Evolutionary conservation across 2,797 vertebrate species (phyloP).

Genomic region (Acrocephalus scirpaceus): DNA sequence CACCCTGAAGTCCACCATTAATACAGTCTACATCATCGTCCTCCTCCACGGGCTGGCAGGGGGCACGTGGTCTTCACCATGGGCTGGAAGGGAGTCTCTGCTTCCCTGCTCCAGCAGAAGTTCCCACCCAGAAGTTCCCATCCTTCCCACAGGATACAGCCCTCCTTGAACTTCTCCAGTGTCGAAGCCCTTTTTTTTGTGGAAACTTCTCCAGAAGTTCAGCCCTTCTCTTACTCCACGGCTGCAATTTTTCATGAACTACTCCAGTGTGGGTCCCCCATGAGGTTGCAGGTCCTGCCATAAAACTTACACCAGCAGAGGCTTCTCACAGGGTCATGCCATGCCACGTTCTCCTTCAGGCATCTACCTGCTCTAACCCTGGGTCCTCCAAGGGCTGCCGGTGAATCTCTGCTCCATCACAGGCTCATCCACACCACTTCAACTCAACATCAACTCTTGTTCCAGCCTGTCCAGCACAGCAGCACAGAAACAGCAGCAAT

Average conservation of each 20-base stretch:
- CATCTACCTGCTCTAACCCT: too few relatives aligned
- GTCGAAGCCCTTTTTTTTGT: too few relatives aligned
- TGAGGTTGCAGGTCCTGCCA: background rate
- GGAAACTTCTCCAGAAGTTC: too few relatives aligned
- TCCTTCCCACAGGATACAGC: background rate
- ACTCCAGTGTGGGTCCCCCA: background rate
- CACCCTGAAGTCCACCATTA: background rate
- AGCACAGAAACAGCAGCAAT: background rate
- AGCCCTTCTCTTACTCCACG: background rate
- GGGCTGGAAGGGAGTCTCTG: background rate
- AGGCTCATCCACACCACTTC: background rate
- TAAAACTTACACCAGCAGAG: background rate
- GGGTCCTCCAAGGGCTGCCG: background rate
- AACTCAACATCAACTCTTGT: accelerated
- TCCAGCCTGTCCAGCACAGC: background rate
- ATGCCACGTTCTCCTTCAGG: background rate
- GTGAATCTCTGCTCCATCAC: background rate
- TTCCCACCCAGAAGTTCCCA: background rate
- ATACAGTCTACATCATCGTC: accelerated
- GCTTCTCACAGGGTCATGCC: accelerated
- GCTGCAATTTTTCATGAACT: background rate
- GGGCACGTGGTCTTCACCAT: background rate
- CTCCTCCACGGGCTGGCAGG: background rate
- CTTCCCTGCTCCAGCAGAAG: background rate
- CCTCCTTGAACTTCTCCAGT: background rate